A percentile compares a stretch with the other conserved stretches of the same genome.
Evolutionary conservation across 2,797 vertebrate species (phyloP).

Genomic region (Toxotes lorentzi): DNA sequence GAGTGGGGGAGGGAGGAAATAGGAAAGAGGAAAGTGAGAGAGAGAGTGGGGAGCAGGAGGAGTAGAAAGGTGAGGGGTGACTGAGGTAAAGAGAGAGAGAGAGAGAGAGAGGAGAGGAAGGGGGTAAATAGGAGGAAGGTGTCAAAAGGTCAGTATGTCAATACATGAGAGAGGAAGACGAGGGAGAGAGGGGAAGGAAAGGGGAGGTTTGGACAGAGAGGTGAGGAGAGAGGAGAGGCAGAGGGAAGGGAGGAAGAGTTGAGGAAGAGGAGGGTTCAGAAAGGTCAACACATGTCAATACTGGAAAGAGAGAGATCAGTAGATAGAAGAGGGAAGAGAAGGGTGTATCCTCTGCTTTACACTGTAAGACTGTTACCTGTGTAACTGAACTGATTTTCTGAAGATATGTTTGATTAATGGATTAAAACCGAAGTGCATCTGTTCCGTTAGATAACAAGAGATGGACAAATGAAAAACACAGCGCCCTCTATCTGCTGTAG

Average conservation of each 20-base stretch:
- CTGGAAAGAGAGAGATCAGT: slow-evolving; percentile 54
- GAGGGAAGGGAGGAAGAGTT: not conserved
- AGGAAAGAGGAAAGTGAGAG: not conserved
- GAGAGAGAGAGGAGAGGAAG: not conserved
- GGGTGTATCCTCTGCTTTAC: not conserved
- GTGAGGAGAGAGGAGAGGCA: not conserved
- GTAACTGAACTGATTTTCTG: too few species aligned
- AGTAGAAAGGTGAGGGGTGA: not conserved
- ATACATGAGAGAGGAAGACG: slow-evolving; percentile 48
- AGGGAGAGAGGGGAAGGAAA: not conserved
- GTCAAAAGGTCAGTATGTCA: slow-evolving; percentile 50
- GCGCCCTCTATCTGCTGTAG: too few species aligned
- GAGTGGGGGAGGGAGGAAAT: not conserved
- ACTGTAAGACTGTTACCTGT: not conserved
- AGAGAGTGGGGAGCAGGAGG: not conserved
- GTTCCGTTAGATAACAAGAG: too few species aligned
- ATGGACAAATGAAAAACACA: too few species aligned
- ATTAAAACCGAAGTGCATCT: too few species aligned
- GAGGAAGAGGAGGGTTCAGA: slow-evolving; percentile 44
- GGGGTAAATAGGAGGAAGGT: slow-evolving; percentile 17
- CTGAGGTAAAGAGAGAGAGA: not conserved
- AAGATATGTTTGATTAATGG: too few species aligned
- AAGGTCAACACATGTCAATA: slow-evolving; percentile 68
- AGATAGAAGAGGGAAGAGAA: slow-evolving; percentile 60
- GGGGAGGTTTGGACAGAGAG: not conserved